Evolutionary conservation across 2,888 invertebrate genomes (phyloP).

Genomic region (Yponomeuta sedellus): DNA sequence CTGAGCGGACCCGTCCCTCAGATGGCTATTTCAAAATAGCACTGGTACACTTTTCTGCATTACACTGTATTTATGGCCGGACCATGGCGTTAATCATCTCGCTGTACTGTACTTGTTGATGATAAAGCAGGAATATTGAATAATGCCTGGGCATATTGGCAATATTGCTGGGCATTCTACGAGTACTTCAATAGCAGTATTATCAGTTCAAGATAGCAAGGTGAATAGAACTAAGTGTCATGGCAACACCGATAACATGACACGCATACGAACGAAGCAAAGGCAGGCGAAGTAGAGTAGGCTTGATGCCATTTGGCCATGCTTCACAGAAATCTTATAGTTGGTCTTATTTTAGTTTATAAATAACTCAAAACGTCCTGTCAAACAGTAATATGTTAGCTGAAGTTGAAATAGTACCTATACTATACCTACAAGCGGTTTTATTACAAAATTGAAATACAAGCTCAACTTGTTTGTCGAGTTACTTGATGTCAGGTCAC

Average conservation of each 20-base stretch:
- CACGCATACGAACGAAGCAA: constrained; percentile 20
- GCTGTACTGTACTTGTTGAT: too few species aligned
- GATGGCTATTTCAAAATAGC: too few species aligned
- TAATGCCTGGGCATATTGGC: too few species aligned
- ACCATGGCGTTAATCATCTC: too few species aligned
- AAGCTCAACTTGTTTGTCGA: background rate
- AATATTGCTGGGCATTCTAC: too few species aligned
- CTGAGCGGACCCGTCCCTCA: too few species aligned
- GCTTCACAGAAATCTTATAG: constrained; percentile 17
- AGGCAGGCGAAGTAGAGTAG: background rate
- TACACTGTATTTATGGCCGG: too few species aligned
- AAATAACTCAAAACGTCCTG: constrained; percentile 32
- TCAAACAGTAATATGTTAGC: too few species aligned
- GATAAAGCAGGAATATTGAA: too few species aligned
- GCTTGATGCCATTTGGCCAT: background rate
- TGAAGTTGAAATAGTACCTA: background rate
- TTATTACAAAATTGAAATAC: background rate
- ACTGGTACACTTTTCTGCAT: too few species aligned
- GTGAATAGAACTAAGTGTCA: background rate
- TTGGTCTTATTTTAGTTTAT: constrained; percentile 40
- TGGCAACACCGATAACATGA: constrained; percentile 20
- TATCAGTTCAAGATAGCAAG: background rate
- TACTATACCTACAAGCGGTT: background rate
- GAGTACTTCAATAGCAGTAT: too few species aligned
- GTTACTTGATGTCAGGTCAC: constrained; percentile 10